Percentiles rank a stretch among this genome's conserved stretches.
Evolutionary conservation across 2,888 invertebrate species (phyloP).

Genomic region (Tuta absoluta): DNA sequence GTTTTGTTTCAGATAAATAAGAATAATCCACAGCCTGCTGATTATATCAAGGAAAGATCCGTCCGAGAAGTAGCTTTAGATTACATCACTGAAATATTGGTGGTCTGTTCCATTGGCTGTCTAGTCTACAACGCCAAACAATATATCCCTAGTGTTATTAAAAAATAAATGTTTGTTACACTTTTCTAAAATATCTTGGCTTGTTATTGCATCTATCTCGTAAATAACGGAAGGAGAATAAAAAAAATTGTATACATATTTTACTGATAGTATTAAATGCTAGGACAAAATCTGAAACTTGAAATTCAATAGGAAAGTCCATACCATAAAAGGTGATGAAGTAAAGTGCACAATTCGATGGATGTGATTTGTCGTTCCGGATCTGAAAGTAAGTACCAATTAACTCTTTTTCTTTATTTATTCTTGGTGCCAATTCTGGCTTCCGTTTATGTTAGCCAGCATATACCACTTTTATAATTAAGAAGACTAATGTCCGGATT

Average conservation of each 20-base stretch:
- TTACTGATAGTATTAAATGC: too few species aligned
- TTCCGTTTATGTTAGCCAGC: too few species aligned
- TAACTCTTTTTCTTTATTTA: too few species aligned
- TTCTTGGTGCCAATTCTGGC: too few species aligned
- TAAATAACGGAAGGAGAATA: not conserved
- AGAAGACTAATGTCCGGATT: too few species aligned
- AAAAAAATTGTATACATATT: not conserved
- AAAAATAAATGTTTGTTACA: constrained; percentile 22
- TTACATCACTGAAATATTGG: constrained; percentile 53
- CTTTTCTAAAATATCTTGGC: not conserved
- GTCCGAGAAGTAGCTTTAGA: constrained; percentile 49
- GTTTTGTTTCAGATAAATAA: constrained; percentile 71
- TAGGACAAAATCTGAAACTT: too few species aligned
- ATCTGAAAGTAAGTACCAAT: too few species aligned
- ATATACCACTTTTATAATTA: too few species aligned
- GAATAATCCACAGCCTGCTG: constrained; percentile 67
- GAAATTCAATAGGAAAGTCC: too few species aligned
- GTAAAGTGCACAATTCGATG: not conserved
- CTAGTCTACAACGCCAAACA: constrained; percentile 45
- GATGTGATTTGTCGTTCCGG: not conserved
- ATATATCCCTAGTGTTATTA: constrained; percentile 1
- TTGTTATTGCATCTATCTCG: not conserved
- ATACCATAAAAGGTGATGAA: too few species aligned
- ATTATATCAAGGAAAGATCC: constrained; percentile 69
- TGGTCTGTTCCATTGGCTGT: constrained; percentile 57